Evolutionary conservation across 2,888 invertebrate genomes (phyloP).

Genomic region (Apamea anceps): DNA sequence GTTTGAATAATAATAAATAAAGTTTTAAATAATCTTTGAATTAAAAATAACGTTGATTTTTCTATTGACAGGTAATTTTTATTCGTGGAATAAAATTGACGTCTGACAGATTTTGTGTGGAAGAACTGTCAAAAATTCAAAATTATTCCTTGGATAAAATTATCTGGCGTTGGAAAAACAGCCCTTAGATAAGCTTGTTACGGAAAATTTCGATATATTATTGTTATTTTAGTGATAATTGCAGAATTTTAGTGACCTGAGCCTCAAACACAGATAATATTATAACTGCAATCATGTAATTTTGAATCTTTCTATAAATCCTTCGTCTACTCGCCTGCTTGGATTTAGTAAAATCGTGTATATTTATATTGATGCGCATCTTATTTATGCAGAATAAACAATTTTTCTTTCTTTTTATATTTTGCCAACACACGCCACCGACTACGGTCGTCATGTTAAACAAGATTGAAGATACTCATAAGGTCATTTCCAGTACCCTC

Average conservation of each 20-base stretch:
- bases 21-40: not conserved
- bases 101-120: no score
- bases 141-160: no score
- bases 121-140: no score
- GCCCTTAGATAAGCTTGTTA: not conserved
- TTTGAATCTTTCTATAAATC: not conserved
- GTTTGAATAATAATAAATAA: not conserved
- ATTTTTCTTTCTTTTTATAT: not conserved
- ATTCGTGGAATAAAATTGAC: no score
- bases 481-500: constrained; percentile 9
- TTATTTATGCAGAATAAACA: not conserved
- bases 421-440: no score
- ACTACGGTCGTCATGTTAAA: not conserved
- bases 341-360: not conserved
- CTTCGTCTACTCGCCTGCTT: not conserved
- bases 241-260: not conserved
- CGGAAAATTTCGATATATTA: not conserved
- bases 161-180: no score
- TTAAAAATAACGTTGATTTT: not conserved
- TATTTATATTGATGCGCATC: not conserved
- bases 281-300: not conserved
- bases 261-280: not conserved
- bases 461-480: not conserved
- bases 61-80: no score
- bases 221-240: not conserved